These are phyloP conservation scores for Leucoraja ocellata DNA, from an alignment of 2,797 vertebrate genomes.

Conservation along the genomic window DNA sequence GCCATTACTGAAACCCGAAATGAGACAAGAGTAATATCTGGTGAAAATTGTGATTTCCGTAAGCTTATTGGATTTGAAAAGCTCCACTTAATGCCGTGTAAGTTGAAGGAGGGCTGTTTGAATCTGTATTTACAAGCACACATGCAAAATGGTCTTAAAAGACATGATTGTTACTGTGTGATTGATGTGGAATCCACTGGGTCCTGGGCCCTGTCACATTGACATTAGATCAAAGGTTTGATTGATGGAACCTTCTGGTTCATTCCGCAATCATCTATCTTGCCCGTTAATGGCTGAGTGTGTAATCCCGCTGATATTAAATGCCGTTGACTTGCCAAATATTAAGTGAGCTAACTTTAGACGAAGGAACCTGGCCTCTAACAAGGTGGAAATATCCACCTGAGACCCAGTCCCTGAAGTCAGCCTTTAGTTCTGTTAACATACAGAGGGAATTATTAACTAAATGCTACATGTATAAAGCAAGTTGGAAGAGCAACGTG, in stretches of 20 bases:
- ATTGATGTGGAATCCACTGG: not conserved
- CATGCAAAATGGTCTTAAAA: not conserved
- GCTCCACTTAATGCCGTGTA: not conserved
- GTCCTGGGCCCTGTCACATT: not conserved
- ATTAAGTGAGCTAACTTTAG: not conserved
- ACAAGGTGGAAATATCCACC: not conserved
- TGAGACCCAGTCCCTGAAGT: not conserved
- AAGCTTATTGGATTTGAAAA: not conserved
- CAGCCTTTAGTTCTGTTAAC: not conserved
- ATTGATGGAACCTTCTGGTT: not conserved
- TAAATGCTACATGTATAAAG: not conserved
- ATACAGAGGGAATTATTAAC: not conserved
- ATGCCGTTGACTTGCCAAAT: constrained; percentile 14
- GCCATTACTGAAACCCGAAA: not conserved
- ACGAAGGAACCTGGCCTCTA: not conserved
- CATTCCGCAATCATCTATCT: not conserved
- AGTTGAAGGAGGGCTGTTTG: not conserved
- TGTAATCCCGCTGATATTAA: not conserved
- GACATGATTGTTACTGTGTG: not conserved
- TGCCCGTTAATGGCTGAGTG: not conserved
- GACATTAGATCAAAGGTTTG: not conserved
- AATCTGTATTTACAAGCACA: not conserved
- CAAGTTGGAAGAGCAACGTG: not conserved
- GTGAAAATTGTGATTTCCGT: not conserved
- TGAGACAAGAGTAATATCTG: not conserved